These are phyloP conservation scores for Pelosia muscerda DNA, from an alignment of 2,888 invertebrate genomes.

Conservation along the genomic window DNA sequence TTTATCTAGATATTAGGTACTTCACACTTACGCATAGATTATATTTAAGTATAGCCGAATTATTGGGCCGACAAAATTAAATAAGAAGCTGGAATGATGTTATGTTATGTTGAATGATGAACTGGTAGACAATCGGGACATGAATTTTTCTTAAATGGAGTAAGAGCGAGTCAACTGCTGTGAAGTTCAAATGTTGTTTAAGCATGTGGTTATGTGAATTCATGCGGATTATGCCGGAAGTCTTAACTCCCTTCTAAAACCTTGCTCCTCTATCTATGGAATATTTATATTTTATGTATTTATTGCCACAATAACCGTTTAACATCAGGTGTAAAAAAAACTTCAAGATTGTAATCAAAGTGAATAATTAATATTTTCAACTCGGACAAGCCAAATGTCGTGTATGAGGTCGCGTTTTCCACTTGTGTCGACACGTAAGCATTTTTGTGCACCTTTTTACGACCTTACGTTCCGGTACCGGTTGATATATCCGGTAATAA, in stretches of 20 bases:
- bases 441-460: constrained; percentile 42
- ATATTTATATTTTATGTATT: constrained; percentile 2
- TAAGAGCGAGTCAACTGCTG: not conserved
- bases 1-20: too few relatives aligned
- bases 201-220: not conserved
- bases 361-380: not conserved
- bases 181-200: not conserved
- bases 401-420: constrained; percentile 18
- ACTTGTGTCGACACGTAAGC: constrained; percentile 32
- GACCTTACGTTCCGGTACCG: constrained; percentile 41
- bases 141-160: too few relatives aligned
- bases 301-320: constrained; percentile 2
- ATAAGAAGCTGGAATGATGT: too few relatives aligned
- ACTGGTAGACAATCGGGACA: too few relatives aligned
- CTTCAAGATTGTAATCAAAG: not conserved
- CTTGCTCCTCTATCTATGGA: constrained; percentile 2
- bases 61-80: too few relatives aligned
- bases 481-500: constrained; percentile 41
- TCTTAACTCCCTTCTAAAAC: not conserved
- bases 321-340: constrained; percentile 4
- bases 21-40: too few relatives aligned
- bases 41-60: too few relatives aligned
- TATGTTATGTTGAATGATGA: too few relatives aligned
- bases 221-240: constrained; percentile 2
- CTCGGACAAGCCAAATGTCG: not conserved